A percentile compares a stretch with the other conserved stretches of the same genome.
Conservation (phyloP, 2,113 vertebrate genomes). For the Cricetomys ansorgei region DNA sequence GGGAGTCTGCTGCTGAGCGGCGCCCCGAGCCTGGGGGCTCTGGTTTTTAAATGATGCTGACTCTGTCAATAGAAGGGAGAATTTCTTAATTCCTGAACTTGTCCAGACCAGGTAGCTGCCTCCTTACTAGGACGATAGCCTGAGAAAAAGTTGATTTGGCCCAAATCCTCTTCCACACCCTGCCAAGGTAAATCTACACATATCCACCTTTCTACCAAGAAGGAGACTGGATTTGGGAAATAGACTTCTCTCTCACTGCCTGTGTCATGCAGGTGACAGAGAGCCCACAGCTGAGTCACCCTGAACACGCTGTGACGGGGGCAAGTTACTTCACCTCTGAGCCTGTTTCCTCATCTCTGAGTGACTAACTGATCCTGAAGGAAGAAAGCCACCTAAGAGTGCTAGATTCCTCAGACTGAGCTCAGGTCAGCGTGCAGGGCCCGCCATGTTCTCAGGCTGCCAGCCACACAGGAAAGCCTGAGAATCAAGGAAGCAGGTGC, state of each 20-base stretch:
- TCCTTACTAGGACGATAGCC: neutral
- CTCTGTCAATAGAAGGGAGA: neutral
- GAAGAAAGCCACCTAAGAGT: neutral
- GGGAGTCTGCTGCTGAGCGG: neutral
- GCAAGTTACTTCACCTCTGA: neutral
- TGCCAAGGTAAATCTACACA: neutral
- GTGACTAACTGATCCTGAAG: neutral
- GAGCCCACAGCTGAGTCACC: neutral
- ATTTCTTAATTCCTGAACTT: slow-evolving; percentile 43
- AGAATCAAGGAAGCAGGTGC: neutral
- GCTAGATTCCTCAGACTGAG: neutral
- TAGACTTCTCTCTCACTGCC: neutral
- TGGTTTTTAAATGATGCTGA: neutral
- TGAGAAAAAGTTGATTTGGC: neutral
- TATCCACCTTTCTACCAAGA: neutral
- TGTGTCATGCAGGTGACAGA: neutral
- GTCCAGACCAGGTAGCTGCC: neutral
- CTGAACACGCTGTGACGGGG: neutral
- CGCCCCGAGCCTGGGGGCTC: neutral
- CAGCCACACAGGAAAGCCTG: neutral
- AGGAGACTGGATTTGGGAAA: neutral
- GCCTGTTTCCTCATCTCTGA: neutral
- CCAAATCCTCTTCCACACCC: neutral
- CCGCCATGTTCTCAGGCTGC: neutral
- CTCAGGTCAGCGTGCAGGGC: neutral